These are phyloP conservation scores for Neomonachus schauinslandi DNA, from an alignment of 2,113 vertebrate genomes.

Conservation along the genomic window DNA sequence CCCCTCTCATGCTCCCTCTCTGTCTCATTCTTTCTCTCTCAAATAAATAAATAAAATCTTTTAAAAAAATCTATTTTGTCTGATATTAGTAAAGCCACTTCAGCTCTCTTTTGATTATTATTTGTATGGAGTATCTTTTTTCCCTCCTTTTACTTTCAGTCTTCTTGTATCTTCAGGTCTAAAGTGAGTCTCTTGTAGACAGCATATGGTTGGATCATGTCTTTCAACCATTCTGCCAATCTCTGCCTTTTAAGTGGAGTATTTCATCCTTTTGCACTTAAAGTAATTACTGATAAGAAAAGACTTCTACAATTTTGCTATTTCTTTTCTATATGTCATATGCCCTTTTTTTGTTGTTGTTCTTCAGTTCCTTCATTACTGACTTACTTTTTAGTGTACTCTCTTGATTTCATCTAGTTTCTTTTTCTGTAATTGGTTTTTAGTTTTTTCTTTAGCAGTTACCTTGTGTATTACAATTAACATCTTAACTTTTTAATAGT, in stretches of 20 bases:
- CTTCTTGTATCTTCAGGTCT: neutral
- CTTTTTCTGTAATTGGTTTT: neutral
- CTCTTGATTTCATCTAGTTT: neutral
- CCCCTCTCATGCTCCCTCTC: too few relatives aligned
- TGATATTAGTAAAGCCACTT: neutral
- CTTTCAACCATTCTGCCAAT: neutral
- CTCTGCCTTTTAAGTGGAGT: neutral
- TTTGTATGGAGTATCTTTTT: neutral
- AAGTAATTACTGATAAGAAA: constrained; percentile 1
- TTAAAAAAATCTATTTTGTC: neutral
- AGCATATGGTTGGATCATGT: neutral
- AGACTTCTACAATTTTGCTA: neutral
- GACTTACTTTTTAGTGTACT: neutral
- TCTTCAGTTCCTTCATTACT: neutral
- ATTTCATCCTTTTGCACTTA: neutral
- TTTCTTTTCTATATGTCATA: neutral
- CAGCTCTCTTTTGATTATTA: neutral
- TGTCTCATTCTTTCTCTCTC: too few relatives aligned
- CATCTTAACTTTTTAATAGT: neutral
- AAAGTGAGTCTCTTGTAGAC: neutral
- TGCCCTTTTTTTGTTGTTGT: neutral
- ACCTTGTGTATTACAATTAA: neutral
- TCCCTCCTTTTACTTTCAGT: neutral
- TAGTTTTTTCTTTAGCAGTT: neutral
- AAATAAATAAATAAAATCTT: too few relatives aligned